Evolutionary conservation across 1,140 invertebrate species (phyloP).

Genomic region (Psix sp.): DNA sequence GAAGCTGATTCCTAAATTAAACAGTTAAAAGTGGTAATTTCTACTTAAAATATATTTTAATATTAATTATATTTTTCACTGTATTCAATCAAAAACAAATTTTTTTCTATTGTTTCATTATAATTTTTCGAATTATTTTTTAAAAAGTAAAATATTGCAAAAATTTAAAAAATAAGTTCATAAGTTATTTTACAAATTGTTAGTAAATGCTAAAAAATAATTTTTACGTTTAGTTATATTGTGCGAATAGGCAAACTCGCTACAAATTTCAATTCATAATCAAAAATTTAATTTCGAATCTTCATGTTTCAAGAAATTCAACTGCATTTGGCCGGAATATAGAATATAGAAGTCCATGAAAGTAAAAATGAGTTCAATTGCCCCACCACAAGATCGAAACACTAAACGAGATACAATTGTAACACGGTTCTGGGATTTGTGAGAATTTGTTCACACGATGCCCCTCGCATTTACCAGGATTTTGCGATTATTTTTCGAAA

Average conservation of each 20-base stretch:
- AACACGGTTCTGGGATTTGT: conserved; percentile 41
- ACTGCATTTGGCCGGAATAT: conserved; percentile 9
- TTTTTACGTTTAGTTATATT: too few species aligned
- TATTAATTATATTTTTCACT: too few species aligned
- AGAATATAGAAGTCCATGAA: conserved; percentile 14
- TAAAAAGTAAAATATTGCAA: too few species aligned
- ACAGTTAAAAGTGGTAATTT: too few species aligned
- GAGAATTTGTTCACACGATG: conserved; percentile 26
- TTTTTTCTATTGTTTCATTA: too few species aligned
- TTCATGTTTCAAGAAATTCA: neutral
- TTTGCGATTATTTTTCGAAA: conserved; percentile 63
- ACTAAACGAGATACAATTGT: conserved; percentile 32
- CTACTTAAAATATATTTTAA: too few species aligned
- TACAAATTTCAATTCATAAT: neutral
- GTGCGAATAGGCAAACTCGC: too few species aligned
- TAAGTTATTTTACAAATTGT: too few species aligned
- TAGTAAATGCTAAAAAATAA: too few species aligned
- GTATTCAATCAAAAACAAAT: too few species aligned
- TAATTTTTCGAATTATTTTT: too few species aligned
- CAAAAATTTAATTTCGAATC: neutral
- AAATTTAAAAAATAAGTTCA: too few species aligned
- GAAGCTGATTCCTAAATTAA: conserved; percentile 4
- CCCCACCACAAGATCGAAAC: conserved; percentile 20
- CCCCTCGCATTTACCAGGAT: conserved; percentile 24
- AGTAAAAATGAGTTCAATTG: conserved; percentile 33